These are phyloP conservation scores for Agrilus cyanescens DNA, from an alignment of 2,888 invertebrate species.

Conservation along the genomic window DNA sequence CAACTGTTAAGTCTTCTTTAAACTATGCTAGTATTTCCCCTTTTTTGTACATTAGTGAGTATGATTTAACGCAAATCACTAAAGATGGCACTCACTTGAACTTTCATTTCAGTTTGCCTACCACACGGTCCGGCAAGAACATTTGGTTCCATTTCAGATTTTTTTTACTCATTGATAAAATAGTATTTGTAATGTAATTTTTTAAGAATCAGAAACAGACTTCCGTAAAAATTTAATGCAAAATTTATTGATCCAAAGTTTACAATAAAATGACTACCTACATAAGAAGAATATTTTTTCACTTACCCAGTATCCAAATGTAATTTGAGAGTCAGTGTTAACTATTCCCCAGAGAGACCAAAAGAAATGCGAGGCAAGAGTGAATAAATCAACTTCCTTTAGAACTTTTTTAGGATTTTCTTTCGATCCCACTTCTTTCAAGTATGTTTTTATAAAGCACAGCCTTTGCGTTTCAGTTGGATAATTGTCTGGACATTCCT, in stretches of 20 bases:
- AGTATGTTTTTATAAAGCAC: constrained; percentile 46
- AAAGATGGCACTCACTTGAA: no score
- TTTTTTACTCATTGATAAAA: no score
- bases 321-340: constrained; percentile 79
- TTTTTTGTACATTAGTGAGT: no score
- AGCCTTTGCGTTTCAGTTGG: constrained; percentile 68
- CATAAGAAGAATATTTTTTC: not conserved
- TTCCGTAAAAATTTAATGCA: not conserved
- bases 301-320: constrained; percentile 89
- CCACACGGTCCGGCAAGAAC: no score
- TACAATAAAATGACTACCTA: not conserved
- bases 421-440: constrained; percentile 30
- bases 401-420: constrained; percentile 28
- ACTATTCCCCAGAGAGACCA: constrained; percentile 91
- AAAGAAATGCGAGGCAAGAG: constrained; percentile 80
- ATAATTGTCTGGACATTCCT: constrained; percentile 51
- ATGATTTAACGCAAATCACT: no score
- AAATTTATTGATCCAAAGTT: not conserved
- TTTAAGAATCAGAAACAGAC: not conserved
- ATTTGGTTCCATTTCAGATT: no score
- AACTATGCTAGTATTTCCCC: no score
- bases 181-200: not conserved
- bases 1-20: no score
- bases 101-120: no score
- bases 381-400: constrained; percentile 70